phyloP scores from a whole-genome alignment of 2,797 vertebrate species.

The Heterohyrax brucei region DNA sequence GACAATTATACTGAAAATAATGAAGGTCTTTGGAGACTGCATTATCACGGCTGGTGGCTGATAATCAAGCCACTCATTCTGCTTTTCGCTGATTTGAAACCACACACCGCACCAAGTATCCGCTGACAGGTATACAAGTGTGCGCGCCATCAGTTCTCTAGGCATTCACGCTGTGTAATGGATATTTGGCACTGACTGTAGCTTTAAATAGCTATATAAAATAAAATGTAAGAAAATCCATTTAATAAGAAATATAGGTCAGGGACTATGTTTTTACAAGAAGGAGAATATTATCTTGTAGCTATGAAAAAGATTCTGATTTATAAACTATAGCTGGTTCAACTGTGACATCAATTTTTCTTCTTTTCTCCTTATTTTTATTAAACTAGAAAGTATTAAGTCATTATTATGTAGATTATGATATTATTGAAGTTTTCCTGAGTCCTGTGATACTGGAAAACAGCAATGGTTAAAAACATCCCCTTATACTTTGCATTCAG shows the following conservation, averaged over 20 bases:
- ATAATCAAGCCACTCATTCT: background rate
- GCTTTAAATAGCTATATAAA: background rate
- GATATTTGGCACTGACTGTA: background rate
- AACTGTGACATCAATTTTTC: background rate
- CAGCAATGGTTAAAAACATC: no score
- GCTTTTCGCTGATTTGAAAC: no score
- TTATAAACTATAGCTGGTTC: background rate
- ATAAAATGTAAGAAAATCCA: background rate
- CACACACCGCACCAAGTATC: no score
- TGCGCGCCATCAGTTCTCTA: no score
- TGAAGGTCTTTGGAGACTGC: background rate
- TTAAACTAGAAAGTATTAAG: background rate
- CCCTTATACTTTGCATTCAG: no score
- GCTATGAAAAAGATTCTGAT: background rate
- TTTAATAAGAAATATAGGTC: background rate
- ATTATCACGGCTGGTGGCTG: background rate
- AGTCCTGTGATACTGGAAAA: no score
- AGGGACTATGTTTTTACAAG: background rate
- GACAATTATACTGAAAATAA: background rate
- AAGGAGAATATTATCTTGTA: background rate
- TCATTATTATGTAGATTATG: background rate
- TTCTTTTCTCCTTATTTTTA: background rate
- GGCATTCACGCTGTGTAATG: background rate
- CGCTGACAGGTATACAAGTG: no score
- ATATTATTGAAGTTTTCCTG: no score